Conservation (phyloP, 2,888 invertebrate species). For the Drosophila falleni region DNA sequence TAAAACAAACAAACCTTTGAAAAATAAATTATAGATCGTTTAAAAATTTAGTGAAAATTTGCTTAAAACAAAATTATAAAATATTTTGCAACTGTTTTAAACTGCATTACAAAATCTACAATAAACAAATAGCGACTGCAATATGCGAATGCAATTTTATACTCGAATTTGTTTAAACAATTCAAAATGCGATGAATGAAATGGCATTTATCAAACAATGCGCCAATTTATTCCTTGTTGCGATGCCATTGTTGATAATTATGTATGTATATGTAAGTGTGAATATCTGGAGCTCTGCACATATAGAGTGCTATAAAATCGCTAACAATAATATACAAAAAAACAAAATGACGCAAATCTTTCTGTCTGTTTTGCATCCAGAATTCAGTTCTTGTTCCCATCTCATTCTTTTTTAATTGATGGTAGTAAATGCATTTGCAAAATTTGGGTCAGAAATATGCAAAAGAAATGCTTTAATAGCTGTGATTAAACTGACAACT, state of each 20-base stretch:
- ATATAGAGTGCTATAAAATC: constrained; percentile 31
- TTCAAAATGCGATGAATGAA: constrained; percentile 7
- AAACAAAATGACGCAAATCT: constrained; percentile 63
- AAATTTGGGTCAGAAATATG: constrained; percentile 72
- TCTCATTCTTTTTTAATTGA: constrained; percentile 19
- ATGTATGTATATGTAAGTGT: constrained; percentile 6
- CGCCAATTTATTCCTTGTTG: constrained; percentile 62
- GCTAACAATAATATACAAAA: constrained; percentile 47
- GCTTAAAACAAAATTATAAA: background rate
- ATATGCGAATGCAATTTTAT: constrained; percentile 21
- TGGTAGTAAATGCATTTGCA: constrained; percentile 36
- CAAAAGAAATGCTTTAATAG: constrained; percentile 46
- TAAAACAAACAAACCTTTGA: too few species aligned
- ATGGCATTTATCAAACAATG: constrained; percentile 35
- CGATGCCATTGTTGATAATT: constrained; percentile 42
- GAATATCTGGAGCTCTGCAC: constrained; percentile 29
- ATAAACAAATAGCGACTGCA: constrained; percentile 49
- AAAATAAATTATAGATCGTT: background rate
- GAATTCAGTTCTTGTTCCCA: constrained; percentile 28
- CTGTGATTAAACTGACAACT: constrained; percentile 21
- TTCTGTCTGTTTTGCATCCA: constrained; percentile 1
- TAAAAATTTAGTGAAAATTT: background rate
- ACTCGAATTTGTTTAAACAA: constrained; percentile 32
- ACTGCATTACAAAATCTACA: constrained; percentile 16
- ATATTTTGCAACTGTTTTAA: constrained; percentile 10